phyloP scores from a whole-genome alignment of 1,140 invertebrate genomes.

The Lysiphlebus fabarum region DNA sequence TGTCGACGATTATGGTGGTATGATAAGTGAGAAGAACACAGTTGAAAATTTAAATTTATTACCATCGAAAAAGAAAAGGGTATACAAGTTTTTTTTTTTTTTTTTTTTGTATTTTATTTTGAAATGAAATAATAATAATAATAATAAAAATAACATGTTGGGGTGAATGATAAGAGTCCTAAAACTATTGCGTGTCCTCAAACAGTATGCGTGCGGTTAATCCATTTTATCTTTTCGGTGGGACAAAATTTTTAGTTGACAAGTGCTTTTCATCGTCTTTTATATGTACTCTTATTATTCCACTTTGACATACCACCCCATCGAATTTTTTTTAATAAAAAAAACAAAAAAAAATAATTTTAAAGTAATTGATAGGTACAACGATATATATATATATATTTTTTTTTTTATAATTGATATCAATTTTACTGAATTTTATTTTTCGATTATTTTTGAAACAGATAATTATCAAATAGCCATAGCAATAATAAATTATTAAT shows the following conservation, averaged over 20 bases:
- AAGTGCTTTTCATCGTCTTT: constrained; percentile 1
- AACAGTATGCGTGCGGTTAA: constrained; percentile 18
- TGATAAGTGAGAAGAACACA: constrained; percentile 6
- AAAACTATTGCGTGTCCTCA: constrained; percentile 11
- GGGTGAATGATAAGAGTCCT: neutral
- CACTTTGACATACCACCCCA: too few relatives aligned
- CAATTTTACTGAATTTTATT: too few relatives aligned
- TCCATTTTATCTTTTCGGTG: constrained; percentile 20
- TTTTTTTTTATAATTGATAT: too few relatives aligned
- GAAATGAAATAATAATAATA: neutral
- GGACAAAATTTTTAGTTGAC: constrained; percentile 15
- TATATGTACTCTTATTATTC: neutral
- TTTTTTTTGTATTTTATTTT: constrained; percentile 1
- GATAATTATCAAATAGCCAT: too few relatives aligned
- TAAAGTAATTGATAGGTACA: too few relatives aligned
- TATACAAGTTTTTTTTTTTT: neutral
- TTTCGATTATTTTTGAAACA: too few relatives aligned
- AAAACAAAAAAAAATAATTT: too few relatives aligned
- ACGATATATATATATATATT: too few relatives aligned
- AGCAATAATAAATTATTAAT: too few relatives aligned
- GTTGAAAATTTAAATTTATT: constrained; percentile 16
- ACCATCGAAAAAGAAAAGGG: neutral
- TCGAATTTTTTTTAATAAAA: too few relatives aligned
- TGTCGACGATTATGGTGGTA: constrained; percentile 20
- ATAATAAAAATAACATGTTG: neutral